Conservation (phyloP, 2,113 vertebrate species). For the Paramormyrops kingsleyae region DNA sequence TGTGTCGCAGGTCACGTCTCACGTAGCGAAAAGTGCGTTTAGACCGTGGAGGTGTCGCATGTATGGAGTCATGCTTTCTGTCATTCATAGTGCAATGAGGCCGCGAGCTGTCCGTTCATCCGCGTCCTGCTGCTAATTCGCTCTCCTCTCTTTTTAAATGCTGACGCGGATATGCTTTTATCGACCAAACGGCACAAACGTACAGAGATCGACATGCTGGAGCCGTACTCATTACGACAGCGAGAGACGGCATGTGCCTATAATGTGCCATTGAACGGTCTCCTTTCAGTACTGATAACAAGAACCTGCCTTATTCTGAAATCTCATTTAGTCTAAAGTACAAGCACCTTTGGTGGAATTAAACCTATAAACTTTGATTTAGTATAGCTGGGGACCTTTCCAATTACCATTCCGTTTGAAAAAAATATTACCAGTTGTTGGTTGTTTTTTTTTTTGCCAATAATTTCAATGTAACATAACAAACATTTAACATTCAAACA, state of each 20-base stretch:
- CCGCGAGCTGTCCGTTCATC: background rate
- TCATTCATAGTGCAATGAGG: background rate
- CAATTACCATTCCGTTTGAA: slow-evolving; percentile 17
- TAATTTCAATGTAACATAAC: slow-evolving; percentile 65
- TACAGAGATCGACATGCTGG: background rate
- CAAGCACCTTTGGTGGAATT: slow-evolving; percentile 30
- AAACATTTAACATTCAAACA: slow-evolving; percentile 71
- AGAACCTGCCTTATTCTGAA: slow-evolving; percentile 16
- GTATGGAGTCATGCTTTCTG: background rate
- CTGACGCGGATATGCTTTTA: background rate
- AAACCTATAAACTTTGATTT: slow-evolving; percentile 44
- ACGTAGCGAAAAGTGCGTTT: background rate
- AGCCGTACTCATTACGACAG: background rate
- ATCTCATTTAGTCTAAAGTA: slow-evolving; percentile 21
- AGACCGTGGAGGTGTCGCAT: background rate
- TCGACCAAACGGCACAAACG: background rate
- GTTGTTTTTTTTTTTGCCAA: slow-evolving; percentile 28
- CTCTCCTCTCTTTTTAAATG: background rate
- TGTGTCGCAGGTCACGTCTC: background rate
- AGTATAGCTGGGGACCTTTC: slow-evolving; percentile 45
- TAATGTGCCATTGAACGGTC: background rate
- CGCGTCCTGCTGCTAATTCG: background rate
- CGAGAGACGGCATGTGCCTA: background rate
- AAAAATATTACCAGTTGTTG: slow-evolving; percentile 27
- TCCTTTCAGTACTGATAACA: background rate